Percentiles rank a stretch among this genome's conserved stretches.
Evolutionary conservation across 2,113 vertebrate species (phyloP).

Genomic region (Campylomormyrus numenius): DNA sequence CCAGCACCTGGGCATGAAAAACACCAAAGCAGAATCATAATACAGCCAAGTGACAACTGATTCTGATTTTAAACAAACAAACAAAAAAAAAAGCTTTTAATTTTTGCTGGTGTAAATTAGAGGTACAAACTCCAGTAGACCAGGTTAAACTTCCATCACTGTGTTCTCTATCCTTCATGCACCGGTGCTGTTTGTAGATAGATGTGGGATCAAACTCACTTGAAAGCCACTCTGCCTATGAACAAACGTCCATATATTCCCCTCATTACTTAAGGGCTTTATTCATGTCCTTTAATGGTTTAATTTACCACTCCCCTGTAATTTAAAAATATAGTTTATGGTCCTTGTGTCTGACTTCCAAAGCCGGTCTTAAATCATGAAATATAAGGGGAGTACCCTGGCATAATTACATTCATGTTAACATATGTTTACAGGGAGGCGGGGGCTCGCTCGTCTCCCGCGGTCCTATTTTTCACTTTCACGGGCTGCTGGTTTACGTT

Average conservation of each 20-base stretch:
- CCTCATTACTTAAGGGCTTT: constrained; percentile 48
- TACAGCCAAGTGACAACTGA: background rate
- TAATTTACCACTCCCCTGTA: constrained; percentile 30
- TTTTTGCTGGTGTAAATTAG: background rate
- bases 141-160: background rate
- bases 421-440: background rate
- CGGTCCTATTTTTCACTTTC: background rate
- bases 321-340: constrained; percentile 37
- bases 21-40: background rate
- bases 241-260: background rate
- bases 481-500: background rate
- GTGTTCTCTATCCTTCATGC: background rate
- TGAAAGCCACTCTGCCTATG: background rate
- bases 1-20: background rate
- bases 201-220: background rate
- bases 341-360: constrained; percentile 26
- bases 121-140: background rate
- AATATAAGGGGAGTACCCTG: constrained; percentile 31
- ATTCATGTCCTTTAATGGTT: constrained; percentile 42
- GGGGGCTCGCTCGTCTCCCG: background rate
- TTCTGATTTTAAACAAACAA: background rate
- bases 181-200: background rate
- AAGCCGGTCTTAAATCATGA: constrained; percentile 33
- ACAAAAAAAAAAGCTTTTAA: background rate
- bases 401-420: background rate